phyloP scores from a whole-genome alignment of 2,888 invertebrate species.

The Ophraella communa region DNA sequence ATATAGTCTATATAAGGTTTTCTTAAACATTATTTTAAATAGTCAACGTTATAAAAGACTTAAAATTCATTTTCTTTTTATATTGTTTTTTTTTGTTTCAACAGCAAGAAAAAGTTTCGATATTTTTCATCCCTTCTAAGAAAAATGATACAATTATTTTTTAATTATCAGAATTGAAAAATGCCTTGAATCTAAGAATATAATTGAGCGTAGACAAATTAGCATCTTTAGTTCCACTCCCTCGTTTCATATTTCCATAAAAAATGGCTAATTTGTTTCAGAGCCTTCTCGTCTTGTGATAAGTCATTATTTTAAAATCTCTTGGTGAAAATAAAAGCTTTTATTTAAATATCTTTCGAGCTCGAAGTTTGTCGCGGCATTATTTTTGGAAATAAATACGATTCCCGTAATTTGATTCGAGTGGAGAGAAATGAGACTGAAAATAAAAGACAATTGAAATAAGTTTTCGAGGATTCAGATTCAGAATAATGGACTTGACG shows the following conservation, averaged over 20 bases:
- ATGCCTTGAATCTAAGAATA: conserved; percentile 35
- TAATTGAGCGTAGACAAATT: conserved; percentile 43
- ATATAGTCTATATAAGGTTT: neutral
- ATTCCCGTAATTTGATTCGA: conserved; percentile 7
- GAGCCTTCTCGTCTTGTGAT: conserved; percentile 51
- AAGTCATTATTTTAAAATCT: conserved; percentile 54
- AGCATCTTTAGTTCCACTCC: conserved; percentile 40
- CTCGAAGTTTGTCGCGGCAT: conserved; percentile 12
- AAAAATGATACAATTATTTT: conserved; percentile 39
- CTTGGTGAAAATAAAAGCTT: conserved; percentile 40
- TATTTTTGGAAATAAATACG: conserved; percentile 23
- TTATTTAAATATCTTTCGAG: conserved; percentile 25
- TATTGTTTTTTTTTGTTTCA: neutral
- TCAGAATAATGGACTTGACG: neutral
- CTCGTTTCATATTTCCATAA: conserved; percentile 41
- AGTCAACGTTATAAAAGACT: neutral
- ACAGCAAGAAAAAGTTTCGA: neutral
- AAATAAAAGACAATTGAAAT: conserved; percentile 12
- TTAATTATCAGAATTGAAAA: conserved; percentile 41
- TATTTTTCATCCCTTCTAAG: conserved; percentile 19
- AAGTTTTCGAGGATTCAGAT: neutral
- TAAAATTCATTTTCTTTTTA: neutral
- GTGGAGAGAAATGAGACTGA: conserved; percentile 13
- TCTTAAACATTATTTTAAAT: neutral
- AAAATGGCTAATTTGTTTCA: conserved; percentile 51